Conservation (phyloP, 2,797 vertebrate genomes). For the Malurus leucopterus region DNA sequence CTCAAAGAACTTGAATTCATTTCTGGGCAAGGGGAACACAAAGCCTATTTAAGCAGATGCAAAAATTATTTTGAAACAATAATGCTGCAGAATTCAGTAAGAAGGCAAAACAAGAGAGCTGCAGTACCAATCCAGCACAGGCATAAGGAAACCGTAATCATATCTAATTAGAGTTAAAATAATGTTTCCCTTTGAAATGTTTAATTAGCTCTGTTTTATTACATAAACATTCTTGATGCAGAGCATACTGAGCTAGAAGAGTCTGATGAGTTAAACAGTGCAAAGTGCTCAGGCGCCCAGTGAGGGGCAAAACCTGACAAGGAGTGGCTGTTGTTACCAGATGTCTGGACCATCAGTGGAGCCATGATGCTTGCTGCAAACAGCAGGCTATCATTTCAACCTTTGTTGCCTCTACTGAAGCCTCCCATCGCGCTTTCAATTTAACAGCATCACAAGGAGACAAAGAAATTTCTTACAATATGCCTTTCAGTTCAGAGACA, state of each 20-base stretch:
- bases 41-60: slow-evolving; percentile 14
- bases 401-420: slow-evolving; percentile 65
- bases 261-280: slow-evolving; percentile 64
- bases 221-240: slow-evolving; percentile 73
- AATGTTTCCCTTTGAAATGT: slow-evolving; percentile 81
- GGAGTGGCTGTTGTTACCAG: slow-evolving; percentile 68
- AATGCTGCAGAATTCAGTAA: slow-evolving; percentile 4
- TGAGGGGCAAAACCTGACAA: slow-evolving; percentile 70
- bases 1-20: neutral
- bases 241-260: slow-evolving; percentile 56
- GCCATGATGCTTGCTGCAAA: slow-evolving; percentile 66
- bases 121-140: slow-evolving; percentile 27
- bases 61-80: slow-evolving; percentile 34
- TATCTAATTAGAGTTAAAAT: slow-evolving; percentile 80
- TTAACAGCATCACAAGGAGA: slow-evolving; percentile 71
- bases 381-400: slow-evolving; percentile 73
- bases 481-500: slow-evolving; percentile 68
- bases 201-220: slow-evolving; percentile 81
- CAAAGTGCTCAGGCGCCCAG: slow-evolving; percentile 55
- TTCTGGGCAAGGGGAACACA: neutral
- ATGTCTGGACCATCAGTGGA: slow-evolving; percentile 67
- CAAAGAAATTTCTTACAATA: slow-evolving; percentile 72
- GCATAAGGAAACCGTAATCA: slow-evolving; percentile 72
- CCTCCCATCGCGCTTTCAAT: slow-evolving; percentile 72
- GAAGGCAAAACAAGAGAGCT: slow-evolving; percentile 43